A percentile compares a stretch with the other conserved stretches of the same genome.
phyloP scores from a whole-genome alignment of 2,888 invertebrate species.

The Dryomyza anilis region DNA sequence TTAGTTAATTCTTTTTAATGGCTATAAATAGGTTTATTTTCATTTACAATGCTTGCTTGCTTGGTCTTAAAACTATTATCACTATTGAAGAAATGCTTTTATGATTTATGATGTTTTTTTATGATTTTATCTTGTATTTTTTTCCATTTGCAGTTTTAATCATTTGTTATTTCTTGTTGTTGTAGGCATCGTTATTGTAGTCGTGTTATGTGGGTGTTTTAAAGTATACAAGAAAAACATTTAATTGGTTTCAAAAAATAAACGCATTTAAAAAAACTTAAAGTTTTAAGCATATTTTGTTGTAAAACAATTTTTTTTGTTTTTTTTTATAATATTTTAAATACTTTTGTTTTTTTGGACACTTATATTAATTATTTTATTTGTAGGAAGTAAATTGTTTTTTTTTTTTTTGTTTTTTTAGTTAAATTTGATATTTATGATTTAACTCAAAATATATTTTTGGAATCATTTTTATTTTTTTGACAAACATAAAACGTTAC shows the following conservation, averaged over 20 bases:
- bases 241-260: too few species aligned
- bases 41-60: conserved; percentile 37
- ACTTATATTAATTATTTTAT: conserved; percentile 6
- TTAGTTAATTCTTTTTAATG: conserved; percentile 35
- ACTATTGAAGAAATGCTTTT: conserved; percentile 58
- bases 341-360: conserved; percentile 29
- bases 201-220: too few species aligned
- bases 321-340: conserved; percentile 34
- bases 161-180: background rate
- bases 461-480: too few species aligned
- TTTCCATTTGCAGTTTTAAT: background rate
- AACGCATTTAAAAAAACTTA: too few species aligned
- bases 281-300: too few species aligned
- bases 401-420: too few species aligned
- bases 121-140: background rate
- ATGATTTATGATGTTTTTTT: background rate
- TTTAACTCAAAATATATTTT: too few species aligned
- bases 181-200: background rate
- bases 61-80: conserved; percentile 60
- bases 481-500: too few species aligned
- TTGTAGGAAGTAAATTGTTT: too few species aligned
- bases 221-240: too few species aligned
- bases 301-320: conserved; percentile 33
- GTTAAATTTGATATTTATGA: too few species aligned
- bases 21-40: conserved; percentile 23